Evolutionary conservation across 64 coral and sea anemone species (phyloP).

Genomic region (Platygyra sinensis): DNA sequence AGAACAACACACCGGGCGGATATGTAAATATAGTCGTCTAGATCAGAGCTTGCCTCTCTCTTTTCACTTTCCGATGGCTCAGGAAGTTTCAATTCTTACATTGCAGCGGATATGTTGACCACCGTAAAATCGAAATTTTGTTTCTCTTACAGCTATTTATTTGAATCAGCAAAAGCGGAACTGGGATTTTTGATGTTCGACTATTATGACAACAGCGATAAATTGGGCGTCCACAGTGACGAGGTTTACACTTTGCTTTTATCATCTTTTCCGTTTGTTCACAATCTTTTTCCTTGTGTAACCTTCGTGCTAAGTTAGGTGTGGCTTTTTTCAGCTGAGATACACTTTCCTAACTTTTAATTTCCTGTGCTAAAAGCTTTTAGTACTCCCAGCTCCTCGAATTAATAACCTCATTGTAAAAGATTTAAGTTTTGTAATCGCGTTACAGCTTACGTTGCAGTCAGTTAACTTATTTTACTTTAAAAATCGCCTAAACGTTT

Average conservation of each 20-base stretch:
- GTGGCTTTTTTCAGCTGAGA: background rate
- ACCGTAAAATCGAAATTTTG: too few species aligned
- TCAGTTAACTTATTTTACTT: too few species aligned
- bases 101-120: too few species aligned
- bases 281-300: background rate
- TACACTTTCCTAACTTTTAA: background rate
- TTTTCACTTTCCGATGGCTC: too few species aligned
- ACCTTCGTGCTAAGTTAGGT: background rate
- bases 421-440: background rate
- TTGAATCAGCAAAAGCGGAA: background rate
- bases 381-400: background rate
- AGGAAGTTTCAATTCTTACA: too few species aligned
- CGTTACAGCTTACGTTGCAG: background rate
- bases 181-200: background rate
- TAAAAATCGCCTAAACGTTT: background rate
- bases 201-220: background rate
- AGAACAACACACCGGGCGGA: too few species aligned
- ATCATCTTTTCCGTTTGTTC: background rate
- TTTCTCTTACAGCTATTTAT: background rate
- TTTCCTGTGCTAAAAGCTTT: constrained; percentile 19
- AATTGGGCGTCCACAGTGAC: background rate
- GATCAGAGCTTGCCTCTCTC: too few species aligned
- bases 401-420: background rate
- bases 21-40: too few species aligned
- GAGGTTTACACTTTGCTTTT: background rate